Base-by-base conservation (phyloP, 1,140 invertebrate genomes). In the Bicyclus anynana region DNA sequence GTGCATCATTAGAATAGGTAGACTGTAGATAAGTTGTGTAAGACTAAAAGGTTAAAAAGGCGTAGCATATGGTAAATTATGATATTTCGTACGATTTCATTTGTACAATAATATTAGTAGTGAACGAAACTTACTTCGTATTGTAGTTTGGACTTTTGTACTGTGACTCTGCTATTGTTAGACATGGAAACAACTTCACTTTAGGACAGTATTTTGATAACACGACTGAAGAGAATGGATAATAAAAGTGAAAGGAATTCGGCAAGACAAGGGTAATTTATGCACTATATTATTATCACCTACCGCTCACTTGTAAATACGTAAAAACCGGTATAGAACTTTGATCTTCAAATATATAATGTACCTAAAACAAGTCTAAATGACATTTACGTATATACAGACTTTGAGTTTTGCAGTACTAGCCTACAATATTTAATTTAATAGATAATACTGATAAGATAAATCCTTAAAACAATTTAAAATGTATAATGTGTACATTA, bases 131-230 rank as follows among this genome's bases (percentile, higher is more conserved):
- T 74, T 67, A 74, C 71, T 59, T 67, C 59, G 42, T 42, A 21
- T 37, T 69, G 58, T 10, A 44, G 37, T 63, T 53, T 71, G 71
- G 65, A 74, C 66, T 71, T 71, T 71, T 71, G 68, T 46, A 71
- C 68, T 69, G 48, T 66, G 57, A 67, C 66, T 67, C 47, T 66
- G 59, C 57, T 71, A 74, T 65, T 67, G 63, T 56, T 60, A 69
- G 68, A 69, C 71, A 74, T 74, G 59, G 64, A 74, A 63, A 37
- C 38, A 40, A 55, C 37, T 67, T 60, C 56, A 62, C 53, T 65
- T 27, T 60, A 60, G 58, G 53, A 51, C 64, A 59, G 29, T 33
- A 33, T 10, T 23, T 23, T 58, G 53, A 59, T 67, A 56, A 65
- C 53, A 56, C 46, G 37, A 57, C 50, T 20, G 52, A 59, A 50